Conservation (phyloP, 2,888 invertebrate species). For the Cremastinae sp. region DNA sequence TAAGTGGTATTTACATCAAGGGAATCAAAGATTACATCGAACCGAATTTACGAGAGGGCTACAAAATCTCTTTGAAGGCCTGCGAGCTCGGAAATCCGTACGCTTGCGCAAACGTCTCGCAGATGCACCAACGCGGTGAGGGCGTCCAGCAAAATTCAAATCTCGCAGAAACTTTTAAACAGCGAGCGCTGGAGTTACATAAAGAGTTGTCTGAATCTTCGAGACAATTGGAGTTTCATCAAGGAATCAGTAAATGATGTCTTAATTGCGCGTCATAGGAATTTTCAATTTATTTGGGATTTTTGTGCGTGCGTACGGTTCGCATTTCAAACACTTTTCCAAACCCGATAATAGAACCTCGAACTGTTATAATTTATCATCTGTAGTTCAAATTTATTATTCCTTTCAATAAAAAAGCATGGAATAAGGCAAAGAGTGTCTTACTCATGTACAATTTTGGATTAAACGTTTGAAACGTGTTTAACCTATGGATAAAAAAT, state of each 20-base stretch:
- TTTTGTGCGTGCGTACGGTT: no score
- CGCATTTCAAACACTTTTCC: no score
- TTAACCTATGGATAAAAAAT: no score
- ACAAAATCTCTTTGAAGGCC: slow-evolving; percentile 88
- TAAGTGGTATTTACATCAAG: slow-evolving; percentile 89
- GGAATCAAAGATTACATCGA: slow-evolving; percentile 86
- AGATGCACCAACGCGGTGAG: slow-evolving; percentile 92
- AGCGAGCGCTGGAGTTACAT: slow-evolving; percentile 87
- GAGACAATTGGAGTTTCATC: slow-evolving; percentile 81
- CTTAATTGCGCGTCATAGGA: no score
- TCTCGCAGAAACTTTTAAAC: slow-evolving; percentile 87
- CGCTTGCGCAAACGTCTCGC: slow-evolving; percentile 94
- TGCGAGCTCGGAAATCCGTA: slow-evolving; percentile 93
- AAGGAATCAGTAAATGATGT: slow-evolving; percentile 75
- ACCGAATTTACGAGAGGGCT: slow-evolving; percentile 88
- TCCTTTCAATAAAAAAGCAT: no score
- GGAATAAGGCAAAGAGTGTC: no score
- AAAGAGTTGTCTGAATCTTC: slow-evolving; percentile 83
- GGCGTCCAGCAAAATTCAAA: slow-evolving; percentile 88
- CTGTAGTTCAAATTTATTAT: no score
- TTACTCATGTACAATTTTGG: no score
- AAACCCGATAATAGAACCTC: no score
- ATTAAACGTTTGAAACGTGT: no score
- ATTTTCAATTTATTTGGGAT: no score
- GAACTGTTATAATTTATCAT: no score